Evolutionary conservation across 2,888 invertebrate genomes (phyloP), one percentile per base, ranked within the genome.

Genomic region (Hyalella azteca): DNA sequence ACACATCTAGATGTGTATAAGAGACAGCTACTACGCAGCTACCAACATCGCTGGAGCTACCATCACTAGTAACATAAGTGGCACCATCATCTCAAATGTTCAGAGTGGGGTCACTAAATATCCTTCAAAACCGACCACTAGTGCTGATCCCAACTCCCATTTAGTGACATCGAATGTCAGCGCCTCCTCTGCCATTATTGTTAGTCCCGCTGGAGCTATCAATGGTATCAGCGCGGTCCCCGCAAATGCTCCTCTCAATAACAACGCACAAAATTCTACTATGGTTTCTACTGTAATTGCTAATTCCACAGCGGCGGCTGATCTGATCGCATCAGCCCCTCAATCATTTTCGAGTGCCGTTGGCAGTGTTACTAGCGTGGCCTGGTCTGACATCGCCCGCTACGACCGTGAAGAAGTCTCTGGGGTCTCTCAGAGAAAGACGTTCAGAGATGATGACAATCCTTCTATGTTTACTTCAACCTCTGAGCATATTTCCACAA

Each of bases 251-350:
- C n/a, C n/a, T n/a, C n/a, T n/a, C n/a, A n/a, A n/a, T n/a, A n/a
- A n/a, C n/a, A n/a, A n/a, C n/a, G n/a, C n/a, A n/a, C n/a, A n/a
- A n/a, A n/a, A n/a, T n/a, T n/a, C n/a, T n/a, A n/a, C n/a, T n/a
- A n/a, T n/a, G n/a, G n/a, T n/a, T 45, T 59, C 78, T 54, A n/a
- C 78, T 45, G 76, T 54, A 32, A 49, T 78, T 49, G 60, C 76
- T 78, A 66, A 76, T 76, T 81, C 60, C 78, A 78, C 81, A 9
- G 81, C 78, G 22, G 26, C 29, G 9, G 29, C 54, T 54, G 54
- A 54, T 1, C 54, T 54, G 11, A 22, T 9, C 13, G 54, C 54
- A 11, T 54, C 54, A 54, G 54, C 54, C 29, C 54, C 54, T 4
- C 54, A 54, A 29, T 54, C 54, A 22, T 54, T 54, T 29, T 54